These are phyloP conservation scores for Aegotheles bennettii DNA, from an alignment of 2,113 vertebrate species.

Conservation along the genomic window DNA sequence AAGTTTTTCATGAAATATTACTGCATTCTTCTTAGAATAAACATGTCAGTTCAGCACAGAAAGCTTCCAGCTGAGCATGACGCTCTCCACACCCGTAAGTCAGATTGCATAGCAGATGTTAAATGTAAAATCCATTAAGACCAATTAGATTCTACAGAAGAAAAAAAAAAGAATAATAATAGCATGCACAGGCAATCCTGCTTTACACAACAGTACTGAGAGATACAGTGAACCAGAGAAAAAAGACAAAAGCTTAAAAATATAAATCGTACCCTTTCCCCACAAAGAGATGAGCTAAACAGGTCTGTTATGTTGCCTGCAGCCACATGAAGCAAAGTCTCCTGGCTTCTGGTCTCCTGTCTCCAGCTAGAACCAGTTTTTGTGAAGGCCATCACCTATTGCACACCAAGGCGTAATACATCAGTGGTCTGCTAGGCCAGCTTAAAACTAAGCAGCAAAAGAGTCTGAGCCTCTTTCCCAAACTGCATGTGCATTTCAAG, in stretches of 20 bases:
- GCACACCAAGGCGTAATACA: not conserved
- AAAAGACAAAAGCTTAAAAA: not conserved
- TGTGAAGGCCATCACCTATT: not conserved
- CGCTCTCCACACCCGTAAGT: slow-evolving; percentile 15
- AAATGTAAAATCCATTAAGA: slow-evolving; percentile 56
- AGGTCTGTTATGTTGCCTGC: not conserved
- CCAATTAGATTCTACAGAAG: slow-evolving; percentile 33
- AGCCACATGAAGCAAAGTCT: not conserved
- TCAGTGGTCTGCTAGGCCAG: not conserved
- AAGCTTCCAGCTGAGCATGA: not conserved
- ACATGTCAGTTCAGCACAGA: slow-evolving; percentile 1
- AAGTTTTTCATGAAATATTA: not conserved
- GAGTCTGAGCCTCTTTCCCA: not conserved
- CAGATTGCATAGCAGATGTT: slow-evolving; percentile 40
- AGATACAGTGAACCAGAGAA: not conserved
- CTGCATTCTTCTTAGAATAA: not conserved
- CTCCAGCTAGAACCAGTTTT: not conserved
- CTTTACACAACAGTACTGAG: not conserved
- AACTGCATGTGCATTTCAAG: not conserved
- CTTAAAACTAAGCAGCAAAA: not conserved
- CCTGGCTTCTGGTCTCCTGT: not conserved
- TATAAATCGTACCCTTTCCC: not conserved
- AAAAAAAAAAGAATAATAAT: not conserved
- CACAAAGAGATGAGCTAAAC: not conserved
- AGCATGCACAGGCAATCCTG: not conserved